Evolutionary conservation across 2,797 vertebrate species (phyloP), one percentile per base, ranked within the genome.

Genomic region (Prunella strophiata): DNA sequence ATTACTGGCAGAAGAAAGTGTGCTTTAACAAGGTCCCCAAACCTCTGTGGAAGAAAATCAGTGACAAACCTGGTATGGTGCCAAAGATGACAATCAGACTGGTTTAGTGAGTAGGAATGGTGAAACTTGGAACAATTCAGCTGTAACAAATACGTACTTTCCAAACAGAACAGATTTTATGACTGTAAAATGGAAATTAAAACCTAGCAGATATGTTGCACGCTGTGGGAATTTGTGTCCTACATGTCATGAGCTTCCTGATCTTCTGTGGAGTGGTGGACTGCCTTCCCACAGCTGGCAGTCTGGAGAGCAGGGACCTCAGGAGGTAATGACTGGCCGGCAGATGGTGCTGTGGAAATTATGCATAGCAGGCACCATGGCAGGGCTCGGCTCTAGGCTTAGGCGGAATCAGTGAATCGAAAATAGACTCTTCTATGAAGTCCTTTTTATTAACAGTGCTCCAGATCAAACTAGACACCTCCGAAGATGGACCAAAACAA

Each of bases 261-360:
- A 45, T 43, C 47, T 40, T 55, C 40, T 32, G 7, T 34, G 80
- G 21, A 12, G 2, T 32, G 50, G 8, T 20, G 42, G 55, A 8
- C 20, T 45, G 58, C 29, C 45, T 81, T 57, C 55, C 47, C 4
- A 1, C 9, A 61, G 27, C 29, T 1, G 5, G 5, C 19, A 34
- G 23, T 14, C 22, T 8, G 42, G 38, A 48, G 42, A 78, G 40
- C 30, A 9, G 30, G 26, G 16, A 3, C 85, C 77, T 77, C 77
- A 45, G 63, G 66, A n/a, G 50, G 51, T 2, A 22, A 27, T 25
- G 63, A 34, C n/a, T 54, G 43, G 74, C 95, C 71, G 30, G 97
- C 94, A 97, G 97, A 80, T 92, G 40, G 74, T 76, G 38, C 22
- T 80, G 20, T 4, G 11, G 72, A 92, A 71, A 66, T 54, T 6